These are phyloP conservation scores for Lapara coniferarum DNA, from an alignment of 2,888 invertebrate genomes.

Conservation along the genomic window DNA sequence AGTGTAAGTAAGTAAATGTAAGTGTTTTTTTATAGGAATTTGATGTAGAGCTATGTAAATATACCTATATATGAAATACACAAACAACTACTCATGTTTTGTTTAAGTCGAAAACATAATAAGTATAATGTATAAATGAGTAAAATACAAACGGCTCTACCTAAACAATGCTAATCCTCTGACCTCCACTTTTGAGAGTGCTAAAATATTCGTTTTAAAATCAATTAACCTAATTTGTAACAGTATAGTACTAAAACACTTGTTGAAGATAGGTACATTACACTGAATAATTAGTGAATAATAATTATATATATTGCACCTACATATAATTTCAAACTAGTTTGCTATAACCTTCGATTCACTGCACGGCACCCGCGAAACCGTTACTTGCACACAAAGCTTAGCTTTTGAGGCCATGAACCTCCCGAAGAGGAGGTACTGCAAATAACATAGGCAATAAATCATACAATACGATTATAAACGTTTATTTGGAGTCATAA, in stretches of 20 bases:
- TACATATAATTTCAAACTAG: conserved; percentile 10
- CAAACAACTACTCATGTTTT: too few species aligned
- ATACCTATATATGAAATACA: too few species aligned
- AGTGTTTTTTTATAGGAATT: too few species aligned
- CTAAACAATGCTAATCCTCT: neutral
- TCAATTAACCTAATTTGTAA: conserved; percentile 2
- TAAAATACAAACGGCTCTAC: neutral
- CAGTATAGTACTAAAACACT: too few species aligned
- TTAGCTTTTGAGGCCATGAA: conserved; percentile 14
- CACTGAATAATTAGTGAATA: neutral
- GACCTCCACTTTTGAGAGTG: neutral
- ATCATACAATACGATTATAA: neutral
- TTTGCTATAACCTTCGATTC: conserved; percentile 14
- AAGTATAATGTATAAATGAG: too few species aligned
- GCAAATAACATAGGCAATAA: neutral
- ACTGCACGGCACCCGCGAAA: neutral
- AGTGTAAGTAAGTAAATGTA: too few species aligned
- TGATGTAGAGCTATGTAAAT: too few species aligned
- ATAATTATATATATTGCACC: neutral
- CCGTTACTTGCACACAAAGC: conserved; percentile 6
- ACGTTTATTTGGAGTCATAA: too few species aligned
- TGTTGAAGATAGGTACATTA: neutral
- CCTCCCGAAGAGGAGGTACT: neutral
- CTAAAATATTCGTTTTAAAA: neutral
- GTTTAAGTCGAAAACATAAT: too few species aligned